Conservation (phyloP, 1,140 invertebrate species). For the Bombus sibiricus region DNA sequence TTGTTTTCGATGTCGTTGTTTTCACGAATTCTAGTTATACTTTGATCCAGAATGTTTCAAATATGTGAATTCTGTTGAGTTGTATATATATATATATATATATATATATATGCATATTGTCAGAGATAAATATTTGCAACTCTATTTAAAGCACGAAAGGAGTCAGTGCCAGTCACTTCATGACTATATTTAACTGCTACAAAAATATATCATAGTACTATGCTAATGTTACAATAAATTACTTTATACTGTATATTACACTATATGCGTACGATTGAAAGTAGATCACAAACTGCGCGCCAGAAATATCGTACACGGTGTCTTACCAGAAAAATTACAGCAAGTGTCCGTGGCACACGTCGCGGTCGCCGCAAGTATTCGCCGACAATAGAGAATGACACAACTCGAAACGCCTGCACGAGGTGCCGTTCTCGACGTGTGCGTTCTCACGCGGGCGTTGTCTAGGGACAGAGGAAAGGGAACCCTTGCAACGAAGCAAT, state of each 20-base stretch:
- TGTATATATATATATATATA: too few species aligned
- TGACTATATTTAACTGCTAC: not conserved
- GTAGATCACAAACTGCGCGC: not conserved
- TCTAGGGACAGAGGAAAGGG: not conserved
- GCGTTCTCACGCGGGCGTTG: constrained; percentile 53
- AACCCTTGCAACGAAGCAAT: not conserved
- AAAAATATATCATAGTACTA: not conserved
- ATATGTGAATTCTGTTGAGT: not conserved
- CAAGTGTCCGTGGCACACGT: not conserved
- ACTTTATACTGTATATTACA: not conserved
- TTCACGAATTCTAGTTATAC: not conserved
- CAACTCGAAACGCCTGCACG: not conserved
- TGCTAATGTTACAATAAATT: too few species aligned
- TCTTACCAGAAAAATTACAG: not conserved
- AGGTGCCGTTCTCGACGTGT: not conserved
- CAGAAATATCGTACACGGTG: constrained; percentile 12
- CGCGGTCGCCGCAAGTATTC: not conserved
- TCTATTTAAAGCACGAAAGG: not conserved
- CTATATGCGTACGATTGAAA: not conserved
- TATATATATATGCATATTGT: not conserved
- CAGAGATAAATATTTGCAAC: not conserved
- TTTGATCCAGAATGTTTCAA: not conserved
- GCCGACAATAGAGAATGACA: not conserved
- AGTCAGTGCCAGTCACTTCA: not conserved
- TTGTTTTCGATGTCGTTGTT: not conserved